These are phyloP conservation scores for Spinus olivaceus DNA, from an alignment of 2,797 vertebrate genomes.

Conservation along the genomic window DNA sequence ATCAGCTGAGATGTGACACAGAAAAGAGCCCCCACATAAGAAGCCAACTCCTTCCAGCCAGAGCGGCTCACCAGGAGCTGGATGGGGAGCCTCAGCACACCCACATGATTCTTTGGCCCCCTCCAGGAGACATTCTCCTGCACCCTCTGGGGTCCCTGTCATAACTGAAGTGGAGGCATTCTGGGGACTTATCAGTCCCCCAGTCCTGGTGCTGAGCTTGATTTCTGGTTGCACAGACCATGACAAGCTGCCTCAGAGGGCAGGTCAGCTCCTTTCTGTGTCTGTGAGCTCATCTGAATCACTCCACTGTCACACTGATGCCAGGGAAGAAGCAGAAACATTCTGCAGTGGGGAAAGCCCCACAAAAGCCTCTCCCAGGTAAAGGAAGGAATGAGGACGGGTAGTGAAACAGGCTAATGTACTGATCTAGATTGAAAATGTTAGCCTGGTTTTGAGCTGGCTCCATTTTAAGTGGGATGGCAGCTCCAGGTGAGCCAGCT, in stretches of 20 bases:
- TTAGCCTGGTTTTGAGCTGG: neutral
- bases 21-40: rapidly evolving
- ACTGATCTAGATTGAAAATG: neutral
- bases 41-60: neutral
- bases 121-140: rapidly evolving
- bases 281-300: neutral
- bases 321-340: neutral
- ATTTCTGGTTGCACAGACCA: neutral
- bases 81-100: neutral
- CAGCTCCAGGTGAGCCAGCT: neutral
- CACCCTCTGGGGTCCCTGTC: neutral
- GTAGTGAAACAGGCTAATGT: neutral
- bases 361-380: neutral
- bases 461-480: neutral
- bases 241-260: neutral
- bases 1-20: neutral
- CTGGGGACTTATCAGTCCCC: too few relatives aligned
- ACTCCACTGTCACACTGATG: rapidly evolving
- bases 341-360: neutral
- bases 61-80: neutral
- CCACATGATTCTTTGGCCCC: rapidly evolving
- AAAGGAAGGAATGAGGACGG: neutral
- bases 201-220: neutral
- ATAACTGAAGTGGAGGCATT: neutral
- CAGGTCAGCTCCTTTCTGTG: neutral